phyloP scores from a whole-genome alignment of 2,888 invertebrate genomes.

The Athripsodes cinereus region DNA sequence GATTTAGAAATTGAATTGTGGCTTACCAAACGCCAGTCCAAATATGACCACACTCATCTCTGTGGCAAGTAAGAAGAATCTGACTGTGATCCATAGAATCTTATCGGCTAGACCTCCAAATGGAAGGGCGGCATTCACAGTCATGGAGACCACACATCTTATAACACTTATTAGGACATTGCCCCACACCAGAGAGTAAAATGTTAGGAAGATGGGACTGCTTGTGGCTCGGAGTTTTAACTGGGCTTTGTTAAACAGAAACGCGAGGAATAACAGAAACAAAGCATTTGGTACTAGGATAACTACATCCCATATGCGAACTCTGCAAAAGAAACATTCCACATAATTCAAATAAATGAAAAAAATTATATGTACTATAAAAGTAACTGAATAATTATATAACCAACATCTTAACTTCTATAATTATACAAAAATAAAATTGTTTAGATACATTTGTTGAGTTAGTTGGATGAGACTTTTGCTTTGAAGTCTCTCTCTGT shows the following conservation, averaged over 20 bases:
- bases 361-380: too few relatives aligned
- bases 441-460: too few relatives aligned
- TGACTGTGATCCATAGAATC: conserved; percentile 70
- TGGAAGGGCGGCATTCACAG: conserved; percentile 65
- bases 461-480: too few relatives aligned
- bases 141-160: conserved; percentile 73
- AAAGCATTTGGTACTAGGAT: conserved; percentile 72
- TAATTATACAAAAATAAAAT: too few relatives aligned
- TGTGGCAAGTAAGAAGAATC: conserved; percentile 73
- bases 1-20: too few relatives aligned
- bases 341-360: too few relatives aligned
- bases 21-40: conserved; percentile 76
- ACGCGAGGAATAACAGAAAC: conserved; percentile 65
- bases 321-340: conserved; percentile 57
- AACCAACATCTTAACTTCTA: too few relatives aligned
- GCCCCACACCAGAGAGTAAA: conserved; percentile 69
- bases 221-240: conserved; percentile 67
- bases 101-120: conserved; percentile 67
- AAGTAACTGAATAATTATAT: too few relatives aligned
- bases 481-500: too few relatives aligned
- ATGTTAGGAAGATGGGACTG: conserved; percentile 75
- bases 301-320: conserved; percentile 75
- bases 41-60: conserved; percentile 82
- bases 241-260: conserved; percentile 65
- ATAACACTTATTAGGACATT: conserved; percentile 69